Base-by-base conservation (phyloP, 2,888 invertebrate genomes). In the Idaea straminata region DNA sequence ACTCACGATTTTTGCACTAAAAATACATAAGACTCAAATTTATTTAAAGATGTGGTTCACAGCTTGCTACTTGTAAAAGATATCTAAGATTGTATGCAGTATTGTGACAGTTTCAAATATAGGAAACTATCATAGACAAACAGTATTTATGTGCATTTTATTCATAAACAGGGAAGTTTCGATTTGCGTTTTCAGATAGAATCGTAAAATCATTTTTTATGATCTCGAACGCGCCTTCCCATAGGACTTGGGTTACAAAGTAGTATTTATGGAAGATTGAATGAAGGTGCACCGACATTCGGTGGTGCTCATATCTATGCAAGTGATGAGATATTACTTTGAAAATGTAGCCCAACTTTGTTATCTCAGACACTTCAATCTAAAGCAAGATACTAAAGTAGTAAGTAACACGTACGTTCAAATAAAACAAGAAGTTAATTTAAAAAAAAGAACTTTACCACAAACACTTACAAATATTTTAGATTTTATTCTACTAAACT, bases 171-270 rank as follows among this genome's bases (percentile, higher is more conserved):
- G 76, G 76, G 76, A 75, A 77, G 47, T 79, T 83, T 83, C 79
- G 82, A 84, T 86, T 83, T 80, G 81, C 80, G 74, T 76, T 79
- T 79, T 78, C 77, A 84, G 86, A 87, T 86, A 84, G 83, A 87
- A 87, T 88, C 88, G 85, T 90, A 89, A 90, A 90, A 87, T 86
- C 80, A 87, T 88, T 87, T 89, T 91, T 89, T 88, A 87, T 83
- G 84, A 85, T 85, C 84, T 83, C 78, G 77, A 75, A 73, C 81
- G 84, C 79, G 81, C 78, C 75, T 80, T 87, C 85, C 85, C 86
- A 83, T 84, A 83, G 83, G 88, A 85, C 81, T 86, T 82, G 82
- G 83, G 84, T 84, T 82, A 88, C 88, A 89, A 85, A 86, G 85
- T 88, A 83, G 83, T 83, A 83, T 86, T 89, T 86, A 89, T 82